Percentiles rank a stretch among this genome's conserved stretches.
Evolutionary conservation across 2,888 invertebrate species (phyloP).

Genomic region (Chymomyza amoena): DNA sequence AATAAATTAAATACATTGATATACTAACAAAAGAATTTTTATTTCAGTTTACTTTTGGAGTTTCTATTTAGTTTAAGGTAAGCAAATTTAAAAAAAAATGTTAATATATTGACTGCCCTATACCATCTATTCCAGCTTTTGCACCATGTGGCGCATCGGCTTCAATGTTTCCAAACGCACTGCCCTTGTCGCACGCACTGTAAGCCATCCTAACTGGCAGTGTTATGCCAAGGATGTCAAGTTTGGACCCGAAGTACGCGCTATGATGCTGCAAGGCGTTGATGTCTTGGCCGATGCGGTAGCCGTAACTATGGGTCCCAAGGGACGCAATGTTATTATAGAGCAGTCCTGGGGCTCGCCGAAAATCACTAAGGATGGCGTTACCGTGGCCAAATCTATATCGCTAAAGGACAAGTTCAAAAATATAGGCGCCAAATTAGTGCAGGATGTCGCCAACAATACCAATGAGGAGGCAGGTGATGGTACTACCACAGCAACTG

Average conservation of each 20-base stretch:
- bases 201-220: conserved; percentile 78
- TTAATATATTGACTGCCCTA: background rate
- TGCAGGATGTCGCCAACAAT: conserved; percentile 99
- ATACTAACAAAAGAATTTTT: too few relatives aligned
- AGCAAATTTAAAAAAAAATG: background rate
- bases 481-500: conserved; percentile 98
- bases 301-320: conserved; percentile 99
- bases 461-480: conserved; percentile 99
- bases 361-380: conserved; percentile 99
- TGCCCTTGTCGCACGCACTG: conserved; percentile 71
- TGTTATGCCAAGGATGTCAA: conserved; percentile 96
- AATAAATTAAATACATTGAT: background rate
- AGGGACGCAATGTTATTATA: conserved; percentile 98
- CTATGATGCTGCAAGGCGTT: conserved; percentile 97
- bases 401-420: conserved; percentile 99
- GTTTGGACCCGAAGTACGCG: conserved; percentile 97
- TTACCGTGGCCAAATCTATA: conserved; percentile 98
- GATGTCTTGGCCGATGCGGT: conserved; percentile 98
- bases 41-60: too few relatives aligned
- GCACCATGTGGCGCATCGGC: background rate
- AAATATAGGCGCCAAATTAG: conserved; percentile 98
- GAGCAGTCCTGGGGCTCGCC: conserved; percentile 99
- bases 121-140: background rate
- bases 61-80: background rate
- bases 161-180: conserved; percentile 78